A percentile compares a stretch with the other conserved stretches of the same genome.
phyloP scores from a whole-genome alignment of 2,797 vertebrate species.

The Oreonectes daqikongensis region DNA sequence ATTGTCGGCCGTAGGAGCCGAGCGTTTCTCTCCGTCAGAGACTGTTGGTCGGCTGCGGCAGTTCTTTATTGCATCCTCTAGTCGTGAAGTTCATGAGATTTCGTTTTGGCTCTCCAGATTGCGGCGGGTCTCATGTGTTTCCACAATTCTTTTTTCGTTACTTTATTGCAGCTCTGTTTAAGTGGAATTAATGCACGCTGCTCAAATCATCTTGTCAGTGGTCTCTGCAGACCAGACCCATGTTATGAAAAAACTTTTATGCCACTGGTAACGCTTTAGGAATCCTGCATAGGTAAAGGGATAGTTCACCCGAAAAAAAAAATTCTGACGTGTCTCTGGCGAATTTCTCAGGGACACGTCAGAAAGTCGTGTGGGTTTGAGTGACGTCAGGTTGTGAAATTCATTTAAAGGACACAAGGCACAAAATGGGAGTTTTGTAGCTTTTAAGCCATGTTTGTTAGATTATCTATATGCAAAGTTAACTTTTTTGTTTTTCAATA shows the following conservation, averaged over 20 bases:
- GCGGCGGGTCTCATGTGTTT: slow-evolving; percentile 43
- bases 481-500: no score
- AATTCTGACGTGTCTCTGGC: neutral
- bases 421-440: neutral
- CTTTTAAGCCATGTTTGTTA: no score
- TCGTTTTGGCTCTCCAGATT: slow-evolving; percentile 34
- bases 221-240: slow-evolving; percentile 43
- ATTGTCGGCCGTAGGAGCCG: slow-evolving; percentile 71
- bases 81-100: slow-evolving; percentile 48
- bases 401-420: neutral
- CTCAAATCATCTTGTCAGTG: slow-evolving; percentile 60
- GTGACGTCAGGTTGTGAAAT: neutral
- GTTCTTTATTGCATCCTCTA: slow-evolving; percentile 49
- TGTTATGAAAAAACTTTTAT: slow-evolving; percentile 48
- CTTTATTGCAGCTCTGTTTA: slow-evolving; percentile 48
- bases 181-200: slow-evolving; percentile 54
- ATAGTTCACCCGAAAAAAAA: neutral
- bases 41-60: slow-evolving; percentile 39
- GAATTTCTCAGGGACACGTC: no score
- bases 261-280: slow-evolving; percentile 22
- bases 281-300: slow-evolving; percentile 1
- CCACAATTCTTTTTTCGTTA: slow-evolving; percentile 44
- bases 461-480: no score
- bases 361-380: neutral
- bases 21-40: slow-evolving; percentile 68